These are phyloP conservation scores for Antedon bifida DNA, from an alignment of 35 echinoderm and acorn worm genomes.

Conservation along the genomic window DNA sequence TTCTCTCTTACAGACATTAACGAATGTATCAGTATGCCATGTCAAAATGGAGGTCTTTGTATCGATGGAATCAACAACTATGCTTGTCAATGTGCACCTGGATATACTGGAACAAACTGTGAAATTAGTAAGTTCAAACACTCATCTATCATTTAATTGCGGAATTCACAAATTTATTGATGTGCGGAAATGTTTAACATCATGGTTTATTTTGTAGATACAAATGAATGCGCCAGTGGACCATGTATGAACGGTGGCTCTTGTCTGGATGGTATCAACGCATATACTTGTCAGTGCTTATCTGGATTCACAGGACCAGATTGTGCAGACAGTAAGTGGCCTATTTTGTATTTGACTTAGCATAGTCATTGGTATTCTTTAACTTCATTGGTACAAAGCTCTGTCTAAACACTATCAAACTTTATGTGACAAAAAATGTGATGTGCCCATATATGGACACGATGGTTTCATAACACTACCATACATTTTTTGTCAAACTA, in stretches of 20 bases:
- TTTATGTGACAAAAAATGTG: too few relatives aligned
- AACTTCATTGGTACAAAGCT: not conserved
- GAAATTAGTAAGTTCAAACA: not conserved
- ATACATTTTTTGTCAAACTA: too few relatives aligned
- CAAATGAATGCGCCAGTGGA: not conserved
- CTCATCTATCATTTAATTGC: not conserved
- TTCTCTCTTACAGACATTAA: not conserved
- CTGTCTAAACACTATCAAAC: too few relatives aligned
- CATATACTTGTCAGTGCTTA: not conserved
- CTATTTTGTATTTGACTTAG: not conserved
- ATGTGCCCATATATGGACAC: too few relatives aligned
- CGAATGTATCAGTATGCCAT: not conserved
- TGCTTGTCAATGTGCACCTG: not conserved
- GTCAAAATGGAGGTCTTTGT: not conserved
- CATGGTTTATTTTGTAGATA: not conserved
- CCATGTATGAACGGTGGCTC: not conserved
- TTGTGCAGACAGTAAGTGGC: not conserved
- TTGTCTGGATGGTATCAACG: not conserved
- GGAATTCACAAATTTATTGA: too few relatives aligned
- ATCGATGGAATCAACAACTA: not conserved
- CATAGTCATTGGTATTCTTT: not conserved
- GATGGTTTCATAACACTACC: too few relatives aligned
- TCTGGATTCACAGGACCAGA: not conserved
- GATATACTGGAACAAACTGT: not conserved
- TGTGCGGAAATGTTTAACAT: not conserved